These are phyloP conservation scores for Myiagra hebetior DNA, from an alignment of 2,113 vertebrate species.

Conservation along the genomic window DNA sequence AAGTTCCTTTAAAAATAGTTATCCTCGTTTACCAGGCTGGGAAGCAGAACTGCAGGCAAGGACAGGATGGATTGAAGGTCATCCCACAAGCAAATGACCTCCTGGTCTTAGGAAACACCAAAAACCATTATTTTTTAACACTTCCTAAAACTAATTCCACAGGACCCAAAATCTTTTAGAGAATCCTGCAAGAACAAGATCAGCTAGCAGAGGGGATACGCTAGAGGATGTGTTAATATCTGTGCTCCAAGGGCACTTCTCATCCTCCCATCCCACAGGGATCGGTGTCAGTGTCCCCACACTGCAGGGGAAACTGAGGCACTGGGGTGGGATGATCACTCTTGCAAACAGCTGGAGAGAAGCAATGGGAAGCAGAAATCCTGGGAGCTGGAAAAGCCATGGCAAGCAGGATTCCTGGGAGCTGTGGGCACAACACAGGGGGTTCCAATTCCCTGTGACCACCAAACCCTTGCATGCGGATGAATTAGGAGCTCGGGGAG, in stretches of 20 bases:
- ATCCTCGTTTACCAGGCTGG: not conserved
- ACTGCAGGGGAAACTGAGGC: not conserved
- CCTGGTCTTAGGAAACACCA: not conserved
- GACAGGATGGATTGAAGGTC: not conserved
- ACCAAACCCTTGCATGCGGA: not conserved
- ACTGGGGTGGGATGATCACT: fast-evolving
- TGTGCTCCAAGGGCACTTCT: not conserved
- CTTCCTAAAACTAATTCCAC: not conserved
- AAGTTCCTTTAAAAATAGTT: not conserved
- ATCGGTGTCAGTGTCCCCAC: not conserved
- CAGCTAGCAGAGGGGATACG: not conserved
- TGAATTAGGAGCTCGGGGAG: not conserved
- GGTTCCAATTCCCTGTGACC: not conserved
- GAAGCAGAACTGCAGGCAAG: not conserved
- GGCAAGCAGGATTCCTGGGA: not conserved
- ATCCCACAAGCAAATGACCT: not conserved
- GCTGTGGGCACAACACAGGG: not conserved
- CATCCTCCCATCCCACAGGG: not conserved
- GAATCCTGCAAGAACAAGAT: not conserved
- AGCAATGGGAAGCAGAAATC: not conserved
- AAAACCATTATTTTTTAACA: not conserved
- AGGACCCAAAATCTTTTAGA: not conserved
- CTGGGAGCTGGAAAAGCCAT: not conserved
- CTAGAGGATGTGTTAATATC: not conserved
- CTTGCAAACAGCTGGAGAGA: not conserved